phyloP scores from a whole-genome alignment of 2,113 vertebrate genomes.

The Chlorocebus sabaeus region DNA sequence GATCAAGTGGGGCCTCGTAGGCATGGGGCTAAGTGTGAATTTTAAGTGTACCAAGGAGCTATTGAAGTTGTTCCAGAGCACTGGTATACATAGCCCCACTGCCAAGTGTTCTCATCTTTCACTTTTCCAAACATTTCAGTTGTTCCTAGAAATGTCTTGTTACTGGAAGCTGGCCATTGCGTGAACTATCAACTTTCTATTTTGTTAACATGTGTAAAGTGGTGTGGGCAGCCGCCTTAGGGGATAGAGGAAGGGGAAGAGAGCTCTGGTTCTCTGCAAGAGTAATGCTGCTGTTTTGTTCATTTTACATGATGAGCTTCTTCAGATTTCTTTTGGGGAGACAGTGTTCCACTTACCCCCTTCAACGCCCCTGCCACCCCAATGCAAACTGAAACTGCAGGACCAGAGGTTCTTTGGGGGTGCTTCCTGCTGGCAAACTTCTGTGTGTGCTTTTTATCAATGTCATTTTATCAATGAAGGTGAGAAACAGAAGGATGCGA shows the following conservation, averaged over 20 bases:
- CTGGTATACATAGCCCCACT: background rate
- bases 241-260: background rate
- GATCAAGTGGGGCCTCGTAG: background rate
- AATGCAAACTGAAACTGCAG: background rate
- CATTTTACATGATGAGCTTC: background rate
- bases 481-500: background rate
- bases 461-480: background rate
- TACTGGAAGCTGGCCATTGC: background rate
- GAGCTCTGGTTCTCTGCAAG: background rate
- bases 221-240: background rate
- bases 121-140: background rate
- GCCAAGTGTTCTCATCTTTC: background rate
- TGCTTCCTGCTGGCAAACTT: background rate
- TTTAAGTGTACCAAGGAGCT: background rate
- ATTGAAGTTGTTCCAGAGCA: background rate
- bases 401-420: background rate
- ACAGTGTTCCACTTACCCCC: no score
- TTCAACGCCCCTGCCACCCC: accelerated
- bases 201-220: background rate
- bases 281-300: background rate
- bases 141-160: background rate
- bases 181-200: background rate
- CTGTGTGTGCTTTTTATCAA: background rate
- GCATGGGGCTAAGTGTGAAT: background rate
- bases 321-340: background rate